These are phyloP conservation scores for Masticophis lateralis DNA, from an alignment of 2,797 vertebrate species.

Conservation along the genomic window DNA sequence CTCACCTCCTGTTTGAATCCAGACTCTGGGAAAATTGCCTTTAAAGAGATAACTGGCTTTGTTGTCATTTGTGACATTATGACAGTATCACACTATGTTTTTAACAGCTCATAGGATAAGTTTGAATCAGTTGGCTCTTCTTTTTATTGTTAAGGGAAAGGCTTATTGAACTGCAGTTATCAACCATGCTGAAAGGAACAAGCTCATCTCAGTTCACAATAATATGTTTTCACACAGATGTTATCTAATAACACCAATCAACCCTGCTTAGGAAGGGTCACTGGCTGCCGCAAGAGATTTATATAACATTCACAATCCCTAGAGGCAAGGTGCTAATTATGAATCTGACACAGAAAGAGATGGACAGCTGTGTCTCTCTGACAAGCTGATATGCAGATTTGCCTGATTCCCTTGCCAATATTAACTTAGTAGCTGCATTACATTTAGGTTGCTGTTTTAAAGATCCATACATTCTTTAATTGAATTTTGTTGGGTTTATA, in stretches of 20 bases:
- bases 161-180: conserved; percentile 14
- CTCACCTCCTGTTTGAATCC: not conserved
- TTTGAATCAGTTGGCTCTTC: conserved; percentile 14
- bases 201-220: conserved; percentile 2
- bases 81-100: conserved; percentile 28
- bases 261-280: conserved; percentile 34
- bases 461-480: not conserved
- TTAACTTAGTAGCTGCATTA: not conserved
- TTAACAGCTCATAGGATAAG: conserved; percentile 17
- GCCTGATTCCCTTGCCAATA: not conserved
- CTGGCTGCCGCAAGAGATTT: conserved; percentile 34
- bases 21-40: conserved; percentile 3
- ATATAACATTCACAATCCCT: not conserved
- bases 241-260: conserved; percentile 39
- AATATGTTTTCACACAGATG: conserved; percentile 23
- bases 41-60: conserved; percentile 14
- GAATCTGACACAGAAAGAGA: not conserved
- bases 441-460: not conserved
- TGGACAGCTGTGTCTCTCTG: not conserved
- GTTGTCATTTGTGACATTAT: conserved; percentile 31
- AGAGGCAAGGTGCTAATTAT: conserved; percentile 20
- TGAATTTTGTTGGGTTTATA: not conserved
- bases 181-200: conserved; percentile 17
- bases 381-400: not conserved
- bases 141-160: conserved; percentile 34